Evolutionary conservation across 1,140 invertebrate species (phyloP).

Genomic region (Carcinoscorpius rotundicauda): DNA sequence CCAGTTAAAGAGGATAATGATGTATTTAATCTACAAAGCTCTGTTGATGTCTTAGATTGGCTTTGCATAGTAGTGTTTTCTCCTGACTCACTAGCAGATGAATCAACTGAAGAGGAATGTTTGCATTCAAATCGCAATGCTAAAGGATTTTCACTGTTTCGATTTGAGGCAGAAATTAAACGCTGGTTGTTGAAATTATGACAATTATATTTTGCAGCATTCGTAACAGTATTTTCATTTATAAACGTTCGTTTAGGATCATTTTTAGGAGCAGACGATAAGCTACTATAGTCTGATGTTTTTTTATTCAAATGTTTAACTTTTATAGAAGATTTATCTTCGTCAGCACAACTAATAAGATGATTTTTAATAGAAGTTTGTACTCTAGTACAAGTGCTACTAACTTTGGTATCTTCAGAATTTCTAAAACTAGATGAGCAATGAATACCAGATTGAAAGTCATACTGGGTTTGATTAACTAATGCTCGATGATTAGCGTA

Average conservation of each 20-base stretch:
- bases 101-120: background rate
- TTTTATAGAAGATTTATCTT: too few relatives aligned
- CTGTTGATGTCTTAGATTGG: background rate
- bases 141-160: background rate
- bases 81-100: background rate
- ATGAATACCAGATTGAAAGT: too few relatives aligned
- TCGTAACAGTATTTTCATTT: too few relatives aligned
- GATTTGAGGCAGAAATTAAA: background rate
- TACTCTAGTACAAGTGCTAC: too few relatives aligned
- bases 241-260: too few relatives aligned
- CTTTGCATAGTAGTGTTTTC: background rate
- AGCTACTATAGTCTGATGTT: background rate
- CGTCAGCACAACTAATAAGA: too few relatives aligned
- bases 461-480: too few relatives aligned
- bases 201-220: background rate
- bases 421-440: too few relatives aligned
- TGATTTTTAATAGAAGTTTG: too few relatives aligned
- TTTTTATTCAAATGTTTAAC: background rate
- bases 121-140: background rate
- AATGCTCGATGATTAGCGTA: too few relatives aligned
- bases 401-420: too few relatives aligned
- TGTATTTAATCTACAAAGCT: background rate
- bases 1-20: background rate
- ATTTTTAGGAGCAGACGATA: too few relatives aligned
- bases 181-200: background rate